Conservation (phyloP, 1,140 invertebrate species). For the Drosophila cardini region DNA sequence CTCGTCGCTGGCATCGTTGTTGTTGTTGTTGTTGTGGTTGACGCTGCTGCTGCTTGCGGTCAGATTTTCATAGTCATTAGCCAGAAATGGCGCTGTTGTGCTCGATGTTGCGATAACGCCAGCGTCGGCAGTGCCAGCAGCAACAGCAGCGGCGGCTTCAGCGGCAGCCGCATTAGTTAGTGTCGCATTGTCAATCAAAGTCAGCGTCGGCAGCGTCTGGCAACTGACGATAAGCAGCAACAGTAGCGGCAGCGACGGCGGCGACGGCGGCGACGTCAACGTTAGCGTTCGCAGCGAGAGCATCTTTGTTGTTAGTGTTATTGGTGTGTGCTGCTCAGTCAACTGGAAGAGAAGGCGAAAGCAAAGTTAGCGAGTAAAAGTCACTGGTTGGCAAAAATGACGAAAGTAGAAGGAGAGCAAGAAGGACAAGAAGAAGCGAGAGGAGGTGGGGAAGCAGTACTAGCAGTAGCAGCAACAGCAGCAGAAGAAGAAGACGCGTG, state of each 20-base stretch:
- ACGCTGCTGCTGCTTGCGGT: conserved; percentile 22
- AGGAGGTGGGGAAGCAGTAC: background rate
- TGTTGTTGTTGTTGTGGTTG: conserved; percentile 24
- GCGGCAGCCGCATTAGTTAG: conserved; percentile 17
- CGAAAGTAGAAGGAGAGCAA: background rate
- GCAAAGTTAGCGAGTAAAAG: conserved; percentile 29
- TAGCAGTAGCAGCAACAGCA: background rate
- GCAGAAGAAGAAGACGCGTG: conserved; percentile 2
- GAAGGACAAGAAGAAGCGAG: no score
- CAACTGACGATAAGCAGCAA: conserved; percentile 46
- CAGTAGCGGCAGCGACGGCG: conserved; percentile 40
- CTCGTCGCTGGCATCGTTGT: conserved; percentile 55
- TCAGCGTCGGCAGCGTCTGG: conserved; percentile 42
- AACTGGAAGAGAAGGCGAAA: conserved; percentile 35
- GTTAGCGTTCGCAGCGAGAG: conserved; percentile 20
- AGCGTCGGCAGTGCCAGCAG: background rate
- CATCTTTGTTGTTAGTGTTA: conserved; percentile 31
- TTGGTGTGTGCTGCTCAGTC: conserved; percentile 42
- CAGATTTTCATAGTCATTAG: conserved; percentile 37
- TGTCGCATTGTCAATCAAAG: conserved; percentile 39
- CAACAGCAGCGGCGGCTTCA: conserved; percentile 18
- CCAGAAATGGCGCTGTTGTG: conserved; percentile 22
- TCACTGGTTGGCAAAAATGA: conserved; percentile 20
- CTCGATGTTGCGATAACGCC: conserved; percentile 8
- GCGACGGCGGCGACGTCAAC: conserved; percentile 1